Percentiles rank a stretch among this genome's conserved stretches.
phyloP scores from a whole-genome alignment of 2,888 invertebrate species.

The Allacma fusca region DNA sequence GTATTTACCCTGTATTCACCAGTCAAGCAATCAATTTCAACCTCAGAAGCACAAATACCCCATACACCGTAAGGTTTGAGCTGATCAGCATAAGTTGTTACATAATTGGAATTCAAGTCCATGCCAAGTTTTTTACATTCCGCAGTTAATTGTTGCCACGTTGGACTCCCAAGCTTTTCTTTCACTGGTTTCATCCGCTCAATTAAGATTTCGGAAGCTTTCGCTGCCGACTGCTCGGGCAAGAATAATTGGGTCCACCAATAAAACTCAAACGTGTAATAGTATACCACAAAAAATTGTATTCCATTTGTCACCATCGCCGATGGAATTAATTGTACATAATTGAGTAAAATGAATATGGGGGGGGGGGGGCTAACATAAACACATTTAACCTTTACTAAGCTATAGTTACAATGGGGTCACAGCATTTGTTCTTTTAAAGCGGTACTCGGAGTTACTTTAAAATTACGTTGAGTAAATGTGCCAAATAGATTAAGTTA shows the following conservation, averaged over 20 bases:
- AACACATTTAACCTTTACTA: no score
- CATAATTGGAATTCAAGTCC: constrained; percentile 69
- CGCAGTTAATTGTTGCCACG: constrained; percentile 63
- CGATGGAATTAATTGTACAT: no score
- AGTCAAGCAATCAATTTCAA: constrained; percentile 38
- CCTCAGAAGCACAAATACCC: constrained; percentile 24
- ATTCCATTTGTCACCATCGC: no score
- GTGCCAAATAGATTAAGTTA: no score
- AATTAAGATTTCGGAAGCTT: constrained; percentile 63
- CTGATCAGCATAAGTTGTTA: background rate
- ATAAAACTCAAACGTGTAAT: no score
- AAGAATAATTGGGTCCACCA: background rate
- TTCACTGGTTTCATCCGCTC: constrained; percentile 63
- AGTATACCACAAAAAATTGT: no score
- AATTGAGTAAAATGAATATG: no score
- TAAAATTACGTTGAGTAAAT: no score
- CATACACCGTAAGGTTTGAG: constrained; percentile 32
- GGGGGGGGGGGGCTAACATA: no score
- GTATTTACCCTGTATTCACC: constrained; percentile 43
- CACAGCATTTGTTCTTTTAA: no score
- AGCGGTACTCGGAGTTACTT: no score
- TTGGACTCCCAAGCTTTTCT: constrained; percentile 62
- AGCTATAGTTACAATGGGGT: no score
- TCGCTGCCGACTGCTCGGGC: constrained; percentile 61
- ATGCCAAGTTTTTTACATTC: constrained; percentile 62